Percentiles rank a stretch among this genome's conserved stretches.
Evolutionary conservation across 1,140 invertebrate genomes (phyloP).

Genomic region (Drosophila saltans): DNA sequence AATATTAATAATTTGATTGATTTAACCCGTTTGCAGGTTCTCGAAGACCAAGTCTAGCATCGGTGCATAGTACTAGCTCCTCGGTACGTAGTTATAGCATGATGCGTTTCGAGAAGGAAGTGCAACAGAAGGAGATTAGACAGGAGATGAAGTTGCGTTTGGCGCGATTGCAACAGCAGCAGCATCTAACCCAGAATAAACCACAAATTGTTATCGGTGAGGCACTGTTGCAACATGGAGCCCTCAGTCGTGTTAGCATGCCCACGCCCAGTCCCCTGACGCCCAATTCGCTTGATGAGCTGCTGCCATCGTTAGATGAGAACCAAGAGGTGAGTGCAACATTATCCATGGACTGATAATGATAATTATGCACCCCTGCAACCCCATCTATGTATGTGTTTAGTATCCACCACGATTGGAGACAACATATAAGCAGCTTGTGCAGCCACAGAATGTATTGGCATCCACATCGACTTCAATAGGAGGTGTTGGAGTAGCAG

Average conservation of each 20-base stretch:
- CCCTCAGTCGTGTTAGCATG: constrained; percentile 73
- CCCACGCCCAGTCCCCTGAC: constrained; percentile 90
- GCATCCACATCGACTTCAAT: constrained; percentile 22
- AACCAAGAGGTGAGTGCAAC: constrained; percentile 86
- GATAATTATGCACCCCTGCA: no score
- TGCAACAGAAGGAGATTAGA: constrained; percentile 90
- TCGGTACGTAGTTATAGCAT: constrained; percentile 91
- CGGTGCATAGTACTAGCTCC: constrained; percentile 90
- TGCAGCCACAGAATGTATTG: constrained; percentile 49
- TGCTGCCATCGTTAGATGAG: constrained; percentile 89
- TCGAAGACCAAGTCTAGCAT: constrained; percentile 91
- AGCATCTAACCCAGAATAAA: constrained; percentile 77
- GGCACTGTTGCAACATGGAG: constrained; percentile 64
- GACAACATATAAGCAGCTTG: constrained; percentile 60
- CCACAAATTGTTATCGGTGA: constrained; percentile 82
- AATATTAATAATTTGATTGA: not conserved
- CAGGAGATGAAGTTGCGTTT: constrained; percentile 89
- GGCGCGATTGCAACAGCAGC: constrained; percentile 85
- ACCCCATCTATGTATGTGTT: not conserved
- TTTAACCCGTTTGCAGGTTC: constrained; percentile 85
- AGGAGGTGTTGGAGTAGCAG: constrained; percentile 15
- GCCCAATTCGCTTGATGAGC: constrained; percentile 90
- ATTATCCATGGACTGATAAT: not conserved
- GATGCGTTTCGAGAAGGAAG: constrained; percentile 89
- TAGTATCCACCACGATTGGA: constrained; percentile 76